These are phyloP conservation scores for Gambusia affinis DNA, from an alignment of 2,113 vertebrate species.

Conservation along the genomic window DNA sequence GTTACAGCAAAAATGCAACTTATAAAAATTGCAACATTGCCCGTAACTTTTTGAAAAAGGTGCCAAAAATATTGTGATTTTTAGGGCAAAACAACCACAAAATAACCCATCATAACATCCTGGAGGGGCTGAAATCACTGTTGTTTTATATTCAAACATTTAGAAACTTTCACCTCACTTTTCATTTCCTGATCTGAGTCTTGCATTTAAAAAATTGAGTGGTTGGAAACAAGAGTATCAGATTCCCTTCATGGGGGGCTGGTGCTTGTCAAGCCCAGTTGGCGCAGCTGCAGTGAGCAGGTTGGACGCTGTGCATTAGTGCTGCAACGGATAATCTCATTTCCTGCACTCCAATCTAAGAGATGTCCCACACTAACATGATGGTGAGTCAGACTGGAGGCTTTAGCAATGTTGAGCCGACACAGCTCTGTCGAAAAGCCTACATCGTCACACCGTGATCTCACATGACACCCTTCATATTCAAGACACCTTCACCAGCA, in stretches of 20 bases:
- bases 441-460: slow-evolving; percentile 1
- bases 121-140: too few species aligned
- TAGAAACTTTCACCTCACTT: not conserved
- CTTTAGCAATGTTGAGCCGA: slow-evolving; percentile 19
- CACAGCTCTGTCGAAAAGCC: slow-evolving; percentile 10
- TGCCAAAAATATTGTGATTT: too few species aligned
- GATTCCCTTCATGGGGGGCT: not conserved
- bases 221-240: not conserved
- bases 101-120: too few species aligned
- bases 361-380: slow-evolving; percentile 57
- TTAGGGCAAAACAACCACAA: too few species aligned
- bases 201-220: not conserved
- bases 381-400: slow-evolving; percentile 39
- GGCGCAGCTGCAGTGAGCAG: slow-evolving; percentile 59
- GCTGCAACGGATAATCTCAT: slow-evolving; percentile 75
- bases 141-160: not conserved
- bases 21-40: too few species aligned
- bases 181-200: not conserved
- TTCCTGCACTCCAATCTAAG: slow-evolving; percentile 70
- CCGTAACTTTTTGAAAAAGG: too few species aligned
- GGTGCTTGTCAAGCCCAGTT: slow-evolving; percentile 15
- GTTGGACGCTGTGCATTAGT: slow-evolving; percentile 70
- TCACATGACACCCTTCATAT: slow-evolving; percentile 11
- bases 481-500: slow-evolving; percentile 2
- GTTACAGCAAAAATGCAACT: too few species aligned